A percentile compares a stretch with the other conserved stretches of the same genome.
These are phyloP conservation scores for Diaperis boleti DNA, from an alignment of 2,888 invertebrate species.

Conservation along the genomic window DNA sequence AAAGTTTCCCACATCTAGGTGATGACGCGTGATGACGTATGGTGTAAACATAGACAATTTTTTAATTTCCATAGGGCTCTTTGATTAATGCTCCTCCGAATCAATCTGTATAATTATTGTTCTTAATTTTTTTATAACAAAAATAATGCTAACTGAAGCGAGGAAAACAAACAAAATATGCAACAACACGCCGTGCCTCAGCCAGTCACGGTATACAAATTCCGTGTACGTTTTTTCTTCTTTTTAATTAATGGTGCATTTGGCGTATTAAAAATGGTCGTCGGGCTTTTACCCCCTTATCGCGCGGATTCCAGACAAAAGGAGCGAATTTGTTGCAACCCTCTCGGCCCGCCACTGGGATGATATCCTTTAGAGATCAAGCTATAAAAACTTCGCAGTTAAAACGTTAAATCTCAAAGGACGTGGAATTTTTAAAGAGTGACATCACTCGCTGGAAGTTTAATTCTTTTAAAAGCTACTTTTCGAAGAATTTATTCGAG, in stretches of 20 bases:
- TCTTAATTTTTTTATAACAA: too few species aligned
- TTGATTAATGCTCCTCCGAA: too few species aligned
- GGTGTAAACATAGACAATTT: too few species aligned
- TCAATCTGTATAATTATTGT: too few species aligned
- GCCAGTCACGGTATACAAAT: constrained; percentile 10
- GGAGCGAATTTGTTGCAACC: constrained; percentile 24
- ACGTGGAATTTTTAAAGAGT: constrained; percentile 41
- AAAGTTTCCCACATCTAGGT: too few species aligned
- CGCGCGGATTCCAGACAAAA: constrained; percentile 21
- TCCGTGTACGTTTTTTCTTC: constrained; percentile 8
- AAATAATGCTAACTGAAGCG: too few species aligned
- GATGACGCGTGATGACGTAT: too few species aligned
- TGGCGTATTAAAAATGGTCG: constrained; percentile 30
- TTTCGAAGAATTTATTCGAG: constrained; percentile 38
- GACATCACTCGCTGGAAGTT: constrained; percentile 44
- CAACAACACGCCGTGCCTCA: too few species aligned
- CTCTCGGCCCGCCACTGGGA: constrained; percentile 2
- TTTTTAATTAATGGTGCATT: constrained; percentile 33
- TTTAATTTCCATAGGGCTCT: too few species aligned
- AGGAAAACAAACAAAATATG: too few species aligned
- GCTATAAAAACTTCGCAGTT: constrained; percentile 30
- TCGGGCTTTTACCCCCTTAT: constrained; percentile 19
- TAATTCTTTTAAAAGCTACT: constrained; percentile 48
- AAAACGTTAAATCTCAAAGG: constrained; percentile 40
- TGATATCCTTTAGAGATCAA: constrained; percentile 19